Base-by-base conservation (phyloP, 2,888 invertebrate species). In the Melitaea athalia region DNA sequence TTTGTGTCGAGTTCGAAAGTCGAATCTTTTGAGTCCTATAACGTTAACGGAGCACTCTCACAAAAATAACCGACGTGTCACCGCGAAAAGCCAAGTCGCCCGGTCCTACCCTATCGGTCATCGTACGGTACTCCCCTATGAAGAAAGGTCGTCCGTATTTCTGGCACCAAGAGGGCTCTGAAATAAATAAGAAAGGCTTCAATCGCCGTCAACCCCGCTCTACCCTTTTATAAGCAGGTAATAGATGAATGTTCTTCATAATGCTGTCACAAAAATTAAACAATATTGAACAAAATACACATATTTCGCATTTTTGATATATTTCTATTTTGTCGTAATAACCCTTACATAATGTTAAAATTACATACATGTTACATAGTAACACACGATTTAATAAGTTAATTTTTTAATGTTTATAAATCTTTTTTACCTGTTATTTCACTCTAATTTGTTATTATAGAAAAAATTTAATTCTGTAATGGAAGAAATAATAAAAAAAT, bases 181-280 rank as follows among this genome's bases (percentile, higher is more conserved):
- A 82, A 86, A 86, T 85, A 88, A 87, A 87, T 88, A 89, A 86
- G 86, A 86, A 89, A 89, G 83, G 84, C 87, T 85, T 87, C 87
- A 83, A 86, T 85, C 85, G 83, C 81, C 84, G 85, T 85, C 87
- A 85, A 83, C 85, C 86, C 88, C 79, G 79, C 79, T 83, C 84
- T 84, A 88, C 90, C 91, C 91, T 89, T 91, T 86, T 86, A 85
- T 84, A 85, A 84, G 80, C 83, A 80, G 82, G 89, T 91, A 90
- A 92, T 91, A 89, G 89, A 91, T 91, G 89, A 82, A 83, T 79
- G 78, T 75, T 73, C 79, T 80, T 80, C 80, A 82, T 81, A 82
- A 81, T 79, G 55, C 42, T 38, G 64, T 60, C 57, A 60, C 55
- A 57, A 49, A 69, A 69, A 72, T 69, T 68, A 59, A 52, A 64